phyloP scores from a whole-genome alignment of 2,888 invertebrate species.

The Dryomyza anilis region DNA sequence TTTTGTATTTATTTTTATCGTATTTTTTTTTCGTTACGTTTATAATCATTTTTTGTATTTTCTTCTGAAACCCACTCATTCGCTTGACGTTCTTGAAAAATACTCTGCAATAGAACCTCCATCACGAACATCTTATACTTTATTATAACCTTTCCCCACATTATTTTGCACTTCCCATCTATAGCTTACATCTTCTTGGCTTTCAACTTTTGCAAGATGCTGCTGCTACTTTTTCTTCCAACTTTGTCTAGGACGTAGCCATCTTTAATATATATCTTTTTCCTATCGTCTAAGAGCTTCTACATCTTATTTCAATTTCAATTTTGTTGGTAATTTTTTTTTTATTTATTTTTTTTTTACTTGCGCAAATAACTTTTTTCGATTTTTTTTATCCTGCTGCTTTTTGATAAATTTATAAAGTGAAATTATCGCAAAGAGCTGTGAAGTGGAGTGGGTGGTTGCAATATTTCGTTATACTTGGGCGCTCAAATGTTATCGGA shows the following conservation, averaged over 20 bases:
- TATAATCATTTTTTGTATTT: slow-evolving; percentile 20
- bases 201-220: slow-evolving; percentile 21
- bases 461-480: too few relatives aligned
- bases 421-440: slow-evolving; percentile 34
- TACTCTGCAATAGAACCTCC: neutral
- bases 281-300: slow-evolving; percentile 26
- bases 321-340: slow-evolving; percentile 50
- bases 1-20: slow-evolving; percentile 26
- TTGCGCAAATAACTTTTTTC: too few relatives aligned
- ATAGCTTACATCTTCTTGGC: neutral
- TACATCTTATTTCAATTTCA: slow-evolving; percentile 48
- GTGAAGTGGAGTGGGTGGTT: too few relatives aligned
- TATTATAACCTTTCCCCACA: too few relatives aligned
- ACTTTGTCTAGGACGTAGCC: slow-evolving; percentile 38
- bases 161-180: neutral
- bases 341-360: slow-evolving; percentile 34
- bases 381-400: too few relatives aligned
- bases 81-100: slow-evolving; percentile 18
- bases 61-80: slow-evolving; percentile 27
- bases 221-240: slow-evolving; percentile 40
- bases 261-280: slow-evolving; percentile 48
- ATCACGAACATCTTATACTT: too few relatives aligned
- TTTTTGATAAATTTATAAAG: slow-evolving; percentile 36
- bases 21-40: slow-evolving; percentile 12
- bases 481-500: too few relatives aligned